These are phyloP conservation scores for Drosophila kambysellisi DNA, from an alignment of 2,888 invertebrate species.

Conservation along the genomic window DNA sequence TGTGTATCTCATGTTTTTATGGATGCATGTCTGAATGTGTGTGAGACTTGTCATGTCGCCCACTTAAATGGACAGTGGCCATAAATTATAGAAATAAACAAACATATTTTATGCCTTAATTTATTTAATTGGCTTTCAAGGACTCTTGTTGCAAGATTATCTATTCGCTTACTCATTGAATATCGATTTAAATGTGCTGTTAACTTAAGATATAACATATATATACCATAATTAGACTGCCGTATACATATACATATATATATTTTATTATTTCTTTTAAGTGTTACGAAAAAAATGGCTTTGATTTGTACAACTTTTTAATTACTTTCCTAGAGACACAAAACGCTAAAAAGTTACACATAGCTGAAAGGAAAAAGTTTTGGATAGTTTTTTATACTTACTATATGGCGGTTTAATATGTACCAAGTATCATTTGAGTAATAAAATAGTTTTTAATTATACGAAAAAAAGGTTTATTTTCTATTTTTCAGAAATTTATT, in stretches of 20 bases:
- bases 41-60: slow-evolving; percentile 32
- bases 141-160: neutral
- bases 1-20: slow-evolving; percentile 14
- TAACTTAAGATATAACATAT: neutral
- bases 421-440: too few species aligned
- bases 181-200: neutral
- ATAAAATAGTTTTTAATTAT: too few species aligned
- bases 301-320: neutral
- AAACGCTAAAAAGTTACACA: neutral
- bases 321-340: neutral
- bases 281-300: neutral
- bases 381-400: neutral
- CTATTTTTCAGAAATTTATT: neutral
- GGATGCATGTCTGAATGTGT: slow-evolving; percentile 43
- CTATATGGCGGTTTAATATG: neutral
- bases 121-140: neutral
- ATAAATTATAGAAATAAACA: slow-evolving; percentile 50
- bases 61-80: slow-evolving; percentile 20
- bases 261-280: neutral
- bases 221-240: neutral
- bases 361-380: too few species aligned
- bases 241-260: neutral
- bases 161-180: neutral
- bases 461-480: neutral
- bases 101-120: slow-evolving; percentile 23